A percentile compares a stretch with the other conserved stretches of the same genome.
These are phyloP conservation scores for Brachyopa scutellaris DNA, from an alignment of 2,888 invertebrate genomes.

Conservation along the genomic window DNA sequence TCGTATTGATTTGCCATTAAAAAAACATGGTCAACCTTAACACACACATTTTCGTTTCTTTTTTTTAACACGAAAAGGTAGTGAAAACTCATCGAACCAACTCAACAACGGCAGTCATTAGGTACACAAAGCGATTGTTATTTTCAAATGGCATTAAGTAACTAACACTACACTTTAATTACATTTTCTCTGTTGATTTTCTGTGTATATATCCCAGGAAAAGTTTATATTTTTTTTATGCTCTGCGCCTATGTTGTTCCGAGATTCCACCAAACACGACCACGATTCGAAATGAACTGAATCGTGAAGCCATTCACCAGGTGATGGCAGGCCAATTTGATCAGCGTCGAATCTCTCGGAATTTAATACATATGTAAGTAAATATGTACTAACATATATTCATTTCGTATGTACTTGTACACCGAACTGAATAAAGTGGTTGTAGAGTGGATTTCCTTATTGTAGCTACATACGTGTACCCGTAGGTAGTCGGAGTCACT, in stretches of 20 bases:
- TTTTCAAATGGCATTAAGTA: conserved; percentile 20
- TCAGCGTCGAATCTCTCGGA: too few species aligned
- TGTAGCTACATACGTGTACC: too few species aligned
- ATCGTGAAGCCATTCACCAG: conserved; percentile 57
- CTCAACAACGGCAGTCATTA: not conserved
- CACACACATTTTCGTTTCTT: too few species aligned
- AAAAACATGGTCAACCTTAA: conserved; percentile 2
- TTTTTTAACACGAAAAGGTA: not conserved
- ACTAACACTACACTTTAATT: conserved; percentile 29
- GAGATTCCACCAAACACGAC: conserved; percentile 50
- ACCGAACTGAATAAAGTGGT: too few species aligned
- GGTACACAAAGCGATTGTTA: not conserved
- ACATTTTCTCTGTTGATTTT: conserved; percentile 46
- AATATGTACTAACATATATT: too few species aligned
- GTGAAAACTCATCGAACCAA: not conserved
- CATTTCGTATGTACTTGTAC: too few species aligned
- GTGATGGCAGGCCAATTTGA: conserved; percentile 36
- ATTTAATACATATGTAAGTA: too few species aligned
- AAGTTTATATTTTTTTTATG: not conserved
- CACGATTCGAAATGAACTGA: conserved; percentile 68
- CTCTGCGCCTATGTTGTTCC: conserved; percentile 9
- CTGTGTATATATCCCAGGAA: not conserved
- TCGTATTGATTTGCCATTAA: conserved; percentile 15
- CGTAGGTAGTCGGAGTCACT: too few species aligned
- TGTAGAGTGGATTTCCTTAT: conserved; percentile 37